Base-by-base conservation (phyloP, 2,888 invertebrate species). In the Cartodere bifasciata region DNA sequence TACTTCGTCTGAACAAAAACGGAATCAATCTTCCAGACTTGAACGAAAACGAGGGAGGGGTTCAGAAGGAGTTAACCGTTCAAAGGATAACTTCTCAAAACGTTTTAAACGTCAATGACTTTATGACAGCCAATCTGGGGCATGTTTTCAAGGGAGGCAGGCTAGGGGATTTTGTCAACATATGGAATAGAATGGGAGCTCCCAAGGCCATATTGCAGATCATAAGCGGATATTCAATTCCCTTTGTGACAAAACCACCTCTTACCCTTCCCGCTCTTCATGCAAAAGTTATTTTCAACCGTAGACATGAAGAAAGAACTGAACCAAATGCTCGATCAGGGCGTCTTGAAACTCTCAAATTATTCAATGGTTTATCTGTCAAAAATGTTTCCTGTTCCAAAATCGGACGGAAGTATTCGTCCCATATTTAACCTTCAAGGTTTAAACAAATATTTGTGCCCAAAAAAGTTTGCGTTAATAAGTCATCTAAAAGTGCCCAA, bases 401-500 rank as follows among this genome's bases (percentile, higher is more conserved):
- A 38, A 28, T 14, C 7, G 12, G 29, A 41, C 26, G 36, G 36
- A 9, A 24, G 3, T n/a, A 13, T 16, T 9, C 12, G 34, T 16
- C 37, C 29, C 5, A 35, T 40, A n/a, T 32, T 41, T 32, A 42
- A 41, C 27, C 28, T 41, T 11, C 32, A 34, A 16, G 7, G 27
- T 4, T 16, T 42, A 21, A 42, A 39, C 27, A 13, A 31, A 9
- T 41, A 12, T 31, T 31, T 40, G 11, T 5, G 14, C 7, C 36
- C 37, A 6, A 31, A 23, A 14, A 41, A 41, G 17, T 42, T 43
- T 21, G 31, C 34, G 5, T 15, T 43, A 16, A 14, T 37, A 6
- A 43, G 31, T 20, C 14, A 6, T 44, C 29, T 44, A n/a, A 39
- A 42, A 17, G 12, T 17, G 17, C 16, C 20, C 25, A 39, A 43